Evolutionary conservation across 1,140 invertebrate genomes (phyloP).

Genomic region (Plectrocnemia conspersa): DNA sequence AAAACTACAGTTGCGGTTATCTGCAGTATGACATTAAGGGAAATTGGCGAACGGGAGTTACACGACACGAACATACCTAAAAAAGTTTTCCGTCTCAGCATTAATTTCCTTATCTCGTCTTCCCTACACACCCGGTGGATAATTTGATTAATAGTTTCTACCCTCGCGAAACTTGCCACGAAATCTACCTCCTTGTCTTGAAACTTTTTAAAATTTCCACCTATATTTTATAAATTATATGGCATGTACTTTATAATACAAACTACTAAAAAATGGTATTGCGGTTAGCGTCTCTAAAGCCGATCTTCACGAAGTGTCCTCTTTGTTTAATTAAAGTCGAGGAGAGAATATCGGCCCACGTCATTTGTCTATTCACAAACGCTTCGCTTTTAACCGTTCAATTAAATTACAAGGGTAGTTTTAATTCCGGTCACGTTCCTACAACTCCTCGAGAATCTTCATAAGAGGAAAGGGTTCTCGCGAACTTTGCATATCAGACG

Average conservation of each 20-base stretch:
- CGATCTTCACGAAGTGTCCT: no score
- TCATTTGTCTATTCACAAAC: slow-evolving; percentile 8
- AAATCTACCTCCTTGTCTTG: slow-evolving; percentile 10
- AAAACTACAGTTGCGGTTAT: no score
- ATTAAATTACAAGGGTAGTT: slow-evolving; percentile 22
- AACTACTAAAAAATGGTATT: no score
- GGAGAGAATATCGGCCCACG: not conserved
- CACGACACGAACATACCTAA: slow-evolving; percentile 14
- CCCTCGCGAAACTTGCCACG: slow-evolving; percentile 10
- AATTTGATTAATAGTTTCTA: slow-evolving; percentile 34
- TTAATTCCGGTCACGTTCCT: slow-evolving; percentile 24
- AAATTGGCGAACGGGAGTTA: slow-evolving; percentile 12
- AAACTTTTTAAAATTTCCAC: slow-evolving; percentile 22
- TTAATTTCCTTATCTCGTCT: slow-evolving; percentile 31
- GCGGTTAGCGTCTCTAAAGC: no score
- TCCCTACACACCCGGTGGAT: slow-evolving; percentile 26
- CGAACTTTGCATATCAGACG: not conserved
- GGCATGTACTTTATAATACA: no score
- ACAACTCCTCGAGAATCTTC: slow-evolving; percentile 2
- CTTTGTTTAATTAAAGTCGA: slow-evolving; percentile 15
- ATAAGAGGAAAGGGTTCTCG: not conserved
- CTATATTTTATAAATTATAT: no score
- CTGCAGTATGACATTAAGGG: not conserved
- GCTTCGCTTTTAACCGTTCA: slow-evolving; percentile 25
- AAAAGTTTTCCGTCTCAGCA: slow-evolving; percentile 16